Evolutionary conservation across 2,888 invertebrate species (phyloP).

Genomic region (Pardosa pseudoannulata): DNA sequence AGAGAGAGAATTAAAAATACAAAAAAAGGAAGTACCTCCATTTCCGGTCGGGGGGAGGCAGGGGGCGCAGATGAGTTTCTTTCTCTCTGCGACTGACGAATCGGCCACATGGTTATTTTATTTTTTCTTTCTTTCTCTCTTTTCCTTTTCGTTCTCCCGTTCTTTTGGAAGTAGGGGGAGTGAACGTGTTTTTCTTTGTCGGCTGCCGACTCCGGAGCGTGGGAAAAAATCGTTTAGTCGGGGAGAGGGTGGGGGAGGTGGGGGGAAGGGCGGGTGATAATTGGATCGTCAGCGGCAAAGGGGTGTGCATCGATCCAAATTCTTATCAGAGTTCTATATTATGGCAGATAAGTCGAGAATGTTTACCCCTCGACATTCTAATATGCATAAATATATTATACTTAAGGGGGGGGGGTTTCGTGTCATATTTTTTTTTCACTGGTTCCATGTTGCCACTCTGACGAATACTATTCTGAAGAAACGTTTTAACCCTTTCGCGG

Average conservation of each 20-base stretch:
- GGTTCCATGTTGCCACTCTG: too few species aligned
- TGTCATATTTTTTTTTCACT: too few species aligned
- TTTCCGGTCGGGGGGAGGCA: conserved; percentile 49
- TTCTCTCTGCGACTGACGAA: conserved; percentile 1
- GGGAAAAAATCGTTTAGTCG: conserved; percentile 48
- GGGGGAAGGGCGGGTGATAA: not conserved
- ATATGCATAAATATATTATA: too few species aligned
- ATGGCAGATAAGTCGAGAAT: too few species aligned
- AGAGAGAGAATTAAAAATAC: not conserved
- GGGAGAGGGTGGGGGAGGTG: not conserved
- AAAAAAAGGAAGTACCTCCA: not conserved
- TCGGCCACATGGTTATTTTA: conserved; percentile 60
- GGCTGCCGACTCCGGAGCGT: conserved; percentile 57
- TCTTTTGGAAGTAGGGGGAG: conserved; percentile 2
- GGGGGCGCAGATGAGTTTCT: conserved; percentile 10
- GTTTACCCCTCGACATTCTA: too few species aligned
- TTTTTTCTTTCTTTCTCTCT: conserved; percentile 10
- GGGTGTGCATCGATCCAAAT: too few species aligned
- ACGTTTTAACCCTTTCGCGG: too few species aligned
- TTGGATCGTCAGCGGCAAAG: not conserved
- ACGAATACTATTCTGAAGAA: too few species aligned
- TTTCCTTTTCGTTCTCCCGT: not conserved
- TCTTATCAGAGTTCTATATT: too few species aligned
- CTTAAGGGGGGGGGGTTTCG: too few species aligned
- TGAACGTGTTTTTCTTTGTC: conserved; percentile 45